phyloP scores from a whole-genome alignment of 2,888 invertebrate genomes.

The Acleris emargana region DNA sequence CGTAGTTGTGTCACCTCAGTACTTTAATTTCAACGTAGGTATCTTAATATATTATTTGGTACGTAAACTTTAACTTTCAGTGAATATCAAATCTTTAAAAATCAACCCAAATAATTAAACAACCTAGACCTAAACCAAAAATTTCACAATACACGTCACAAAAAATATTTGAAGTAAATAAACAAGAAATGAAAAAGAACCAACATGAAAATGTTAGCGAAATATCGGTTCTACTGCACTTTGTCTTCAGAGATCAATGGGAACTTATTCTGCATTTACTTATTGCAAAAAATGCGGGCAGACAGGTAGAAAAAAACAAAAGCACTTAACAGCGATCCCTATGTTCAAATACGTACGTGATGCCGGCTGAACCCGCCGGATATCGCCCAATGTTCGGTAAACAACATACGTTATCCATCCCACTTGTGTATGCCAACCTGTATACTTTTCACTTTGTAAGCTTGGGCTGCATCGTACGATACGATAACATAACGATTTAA shows the following conservation, averaged over 20 bases:
- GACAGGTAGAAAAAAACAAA: slow-evolving; percentile 32
- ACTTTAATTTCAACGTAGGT: too few relatives aligned
- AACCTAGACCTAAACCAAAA: too few relatives aligned
- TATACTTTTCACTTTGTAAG: slow-evolving; percentile 33
- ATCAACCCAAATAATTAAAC: too few relatives aligned
- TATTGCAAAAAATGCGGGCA: slow-evolving; percentile 10
- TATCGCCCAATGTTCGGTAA: slow-evolving; percentile 35
- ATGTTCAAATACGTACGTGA: slow-evolving; percentile 34
- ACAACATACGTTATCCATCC: slow-evolving; percentile 34
- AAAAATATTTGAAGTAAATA: too few relatives aligned
- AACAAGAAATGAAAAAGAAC: too few relatives aligned
- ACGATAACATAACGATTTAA: slow-evolving; percentile 10
- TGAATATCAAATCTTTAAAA: too few relatives aligned
- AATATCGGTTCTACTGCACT: neutral
- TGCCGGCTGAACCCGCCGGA: slow-evolving; percentile 28
- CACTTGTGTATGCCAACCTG: slow-evolving; percentile 34
- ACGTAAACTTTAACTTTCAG: too few relatives aligned
- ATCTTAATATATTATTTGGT: too few relatives aligned
- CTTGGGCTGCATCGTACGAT: slow-evolving; percentile 4
- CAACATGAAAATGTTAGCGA: neutral
- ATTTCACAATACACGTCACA: too few relatives aligned
- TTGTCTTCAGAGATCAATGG: neutral
- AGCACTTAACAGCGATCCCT: slow-evolving; percentile 30
- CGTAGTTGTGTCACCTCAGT: too few relatives aligned
- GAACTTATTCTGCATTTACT: neutral